Evolutionary conservation across 2,113 vertebrate species (phyloP), one percentile per base, ranked within the genome.

Genomic region (Caranx melampygus): DNA sequence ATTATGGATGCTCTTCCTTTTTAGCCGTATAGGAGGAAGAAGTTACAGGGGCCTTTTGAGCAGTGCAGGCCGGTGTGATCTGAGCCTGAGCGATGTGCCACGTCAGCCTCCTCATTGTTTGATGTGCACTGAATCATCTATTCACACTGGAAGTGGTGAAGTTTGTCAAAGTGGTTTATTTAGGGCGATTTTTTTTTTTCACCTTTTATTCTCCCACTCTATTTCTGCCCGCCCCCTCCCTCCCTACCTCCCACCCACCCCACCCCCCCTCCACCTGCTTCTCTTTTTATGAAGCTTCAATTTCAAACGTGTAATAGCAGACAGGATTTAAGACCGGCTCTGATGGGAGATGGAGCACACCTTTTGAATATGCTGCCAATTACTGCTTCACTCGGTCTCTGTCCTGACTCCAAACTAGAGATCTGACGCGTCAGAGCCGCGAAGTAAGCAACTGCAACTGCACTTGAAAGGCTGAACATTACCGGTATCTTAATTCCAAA

Each of bases 301-400:
- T 77, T 79, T 79, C 66, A 70, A 79, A 73, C 40, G 37, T 67
- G 74, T 72, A 73, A 70, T 54, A 57, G 83, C 72, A 63, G 83
- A 72, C 84, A 37, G 78, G 84, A 79, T 83, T 76, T 69, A 42
- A 78, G 57, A 64, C 42, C 10, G 31, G 37, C 72, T 72, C 66
- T 78, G 83, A 89, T 81, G 78, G 80, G 82, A 89, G 70, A 84
- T 15, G 78, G 42, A 57, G 65, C 37, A 5, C 67, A 80, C 82
- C 82, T 87, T 89, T 89, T 79, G 81, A 88, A 83, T 77, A 13
- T 45, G 72, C 75, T 89, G 87, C 87, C 92, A 90, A 89, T 89
- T 87, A 85, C 63, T 0, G 51, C 84, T 51, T 70, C 80, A 35
- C 67, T 83, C 81, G 21, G 52, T 77, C 75, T 76, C 83, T 52